Base-by-base conservation (phyloP, 23 tunicate species). In the Trididemnum nubilum region DNA sequence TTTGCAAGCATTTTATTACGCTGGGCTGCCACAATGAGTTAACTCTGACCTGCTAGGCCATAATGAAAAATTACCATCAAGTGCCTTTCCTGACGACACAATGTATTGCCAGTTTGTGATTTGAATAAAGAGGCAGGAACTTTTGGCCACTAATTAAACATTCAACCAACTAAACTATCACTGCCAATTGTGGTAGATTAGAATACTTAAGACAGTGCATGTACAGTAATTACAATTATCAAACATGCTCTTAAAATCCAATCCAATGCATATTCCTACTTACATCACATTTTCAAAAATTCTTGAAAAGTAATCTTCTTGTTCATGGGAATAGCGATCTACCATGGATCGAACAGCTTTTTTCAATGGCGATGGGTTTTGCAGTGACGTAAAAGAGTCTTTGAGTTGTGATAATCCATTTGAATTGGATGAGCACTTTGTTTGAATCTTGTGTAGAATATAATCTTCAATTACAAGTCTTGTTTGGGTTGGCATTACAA, bases 391-490 rank as follows among this genome's bases (percentile, higher is more conserved):
- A 19, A 80, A 35, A 28, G 12, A 18, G 15, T 18, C 57, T 9
- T 49, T 49, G n/a, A n/a, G n/a, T n/a, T n/a, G n/a, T 7, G 54
- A 44, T 44, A 44, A 44, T 9, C 9, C 54, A 44, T 44, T 44
- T 7, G 54, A 44, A 7, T 72, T 15, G 32, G 74, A 34, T 28
- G 32, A 32, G 26, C 2, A 57, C 9, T 82, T 33, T 33, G 76
- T 40, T 5, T 84, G 59, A 21, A 89, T 79, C 72, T 77, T 83
- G 36, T 77, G 65, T 9, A 89, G 70, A 51, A 89, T 72, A 44
- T 89, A 89, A 67, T 84, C 87, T 72, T 90, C 96, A 2, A 90
- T 87, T 28, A 90, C 88, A 50, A 71, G 69, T 36, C 89, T 85
- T 26, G 96, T 84, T 85, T 90, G 71, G 7, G 54, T 44, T 7